Evolutionary conservation across 2,888 invertebrate species (phyloP).

Genomic region (Pocota personata): DNA sequence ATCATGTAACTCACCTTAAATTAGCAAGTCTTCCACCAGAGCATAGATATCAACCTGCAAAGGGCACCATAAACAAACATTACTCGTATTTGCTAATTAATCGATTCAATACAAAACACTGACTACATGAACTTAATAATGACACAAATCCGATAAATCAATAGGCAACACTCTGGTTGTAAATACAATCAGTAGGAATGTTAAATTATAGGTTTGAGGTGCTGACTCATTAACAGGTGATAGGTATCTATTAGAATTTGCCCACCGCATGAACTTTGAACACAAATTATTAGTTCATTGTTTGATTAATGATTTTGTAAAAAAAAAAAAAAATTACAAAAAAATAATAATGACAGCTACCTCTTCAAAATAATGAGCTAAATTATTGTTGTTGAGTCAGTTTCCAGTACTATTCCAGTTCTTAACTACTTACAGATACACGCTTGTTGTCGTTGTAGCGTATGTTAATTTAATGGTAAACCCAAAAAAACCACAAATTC

Average conservation of each 20-base stretch:
- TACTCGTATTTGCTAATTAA: no score
- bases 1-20: not conserved
- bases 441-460: not conserved
- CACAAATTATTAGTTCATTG: not conserved
- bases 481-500: not conserved
- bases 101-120: not conserved
- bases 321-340: not conserved
- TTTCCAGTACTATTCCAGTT: no score
- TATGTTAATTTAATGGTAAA: not conserved
- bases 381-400: not conserved
- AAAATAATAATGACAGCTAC: not conserved
- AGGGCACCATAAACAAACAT: not conserved
- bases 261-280: not conserved
- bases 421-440: not conserved
- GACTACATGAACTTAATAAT: not conserved
- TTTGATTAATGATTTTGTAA: not conserved
- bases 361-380: not conserved
- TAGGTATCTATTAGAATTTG: not conserved
- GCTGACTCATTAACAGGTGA: not conserved
- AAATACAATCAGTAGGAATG: not conserved
- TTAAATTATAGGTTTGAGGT: not conserved
- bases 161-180: not conserved
- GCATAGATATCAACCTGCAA: not conserved
- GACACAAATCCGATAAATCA: not conserved
- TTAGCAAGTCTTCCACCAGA: not conserved